Base-by-base conservation (phyloP, 2,797 vertebrate species). In the Xenentodon cancila region DNA sequence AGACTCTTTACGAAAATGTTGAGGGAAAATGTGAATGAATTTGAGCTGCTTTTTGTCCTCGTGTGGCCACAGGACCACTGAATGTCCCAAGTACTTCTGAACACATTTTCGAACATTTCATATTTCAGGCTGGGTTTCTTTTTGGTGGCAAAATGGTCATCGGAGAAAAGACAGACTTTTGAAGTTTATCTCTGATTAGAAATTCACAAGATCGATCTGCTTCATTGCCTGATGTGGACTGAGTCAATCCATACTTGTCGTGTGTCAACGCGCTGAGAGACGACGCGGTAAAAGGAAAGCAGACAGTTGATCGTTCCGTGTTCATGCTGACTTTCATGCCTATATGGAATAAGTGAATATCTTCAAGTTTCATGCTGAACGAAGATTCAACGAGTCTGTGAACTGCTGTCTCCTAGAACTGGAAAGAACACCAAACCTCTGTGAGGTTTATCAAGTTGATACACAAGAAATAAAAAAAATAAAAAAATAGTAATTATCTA, bases 361-460 rank as follows among this genome's bases (percentile, higher is more conserved):
- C 64, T 77, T 60, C 61, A 60, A 82, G 64, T 64, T 67, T 75
- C 20, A 65, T 52, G 68, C 59, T 42, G 59, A 68, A 65, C 49
- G 74, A 84, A 67, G 86, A 84, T 84, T 83, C 51, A 80, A 87
- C 75, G 75, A 88, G 77, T 86, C 77, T 75, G 50, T 78, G 75
- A 73, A 75, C 79, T 83, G 75, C 85, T 76, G 81, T 82, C 71
- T 65, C 47, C 68, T 55, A 75, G 77, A 70, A 83, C 72, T 73
- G 60, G 57, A 84, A 75, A 16, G 59, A 88, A 86, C 87, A 75
- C 70, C 82, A 76, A 81, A 87, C 92, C 93, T 94, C 92, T 84
- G 89, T 93, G 92, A 94, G 93, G 92, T 92, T 90, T 64, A 78
- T 18, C 55, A 76, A 84, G 81, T 73, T 44, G 40, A 85, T 73